Evolutionary conservation across 2,113 vertebrate genomes (phyloP).

Genomic region (Varanus salvator): DNA sequence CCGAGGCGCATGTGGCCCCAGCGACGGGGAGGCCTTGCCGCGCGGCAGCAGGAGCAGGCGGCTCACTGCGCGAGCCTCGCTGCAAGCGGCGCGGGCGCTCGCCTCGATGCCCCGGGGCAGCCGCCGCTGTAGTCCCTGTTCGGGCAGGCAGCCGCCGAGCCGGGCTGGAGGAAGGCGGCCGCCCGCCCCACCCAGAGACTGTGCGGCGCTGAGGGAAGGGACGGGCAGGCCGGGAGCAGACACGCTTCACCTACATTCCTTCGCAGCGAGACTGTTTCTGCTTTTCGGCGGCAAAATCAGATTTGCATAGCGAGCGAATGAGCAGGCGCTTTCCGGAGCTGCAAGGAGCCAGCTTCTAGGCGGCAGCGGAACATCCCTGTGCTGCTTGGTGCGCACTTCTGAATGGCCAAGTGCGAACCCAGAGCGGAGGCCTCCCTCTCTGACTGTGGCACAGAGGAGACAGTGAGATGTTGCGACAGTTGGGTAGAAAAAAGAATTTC

Average conservation of each 20-base stretch:
- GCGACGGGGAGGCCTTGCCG: neutral
- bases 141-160: conserved; percentile 1
- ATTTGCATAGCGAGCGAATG: no score
- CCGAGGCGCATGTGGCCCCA: neutral
- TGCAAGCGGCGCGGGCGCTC: accelerated
- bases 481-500: no score
- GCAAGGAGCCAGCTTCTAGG: neutral
- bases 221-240: neutral
- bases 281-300: neutral
- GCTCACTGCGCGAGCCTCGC: neutral
- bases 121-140: neutral
- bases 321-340: neutral
- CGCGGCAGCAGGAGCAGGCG: neutral
- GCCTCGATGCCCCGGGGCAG: neutral
- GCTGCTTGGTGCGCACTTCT: no score
- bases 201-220: neutral
- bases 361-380: neutral
- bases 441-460: no score
- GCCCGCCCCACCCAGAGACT: neutral
- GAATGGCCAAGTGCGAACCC: no score
- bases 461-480: no score
- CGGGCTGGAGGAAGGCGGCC: neutral
- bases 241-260: neutral
- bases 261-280: neutral
- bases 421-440: no score